A percentile compares a stretch with the other conserved stretches of the same genome.
Evolutionary conservation across 2,113 vertebrate genomes (phyloP).

Genomic region (Daubentonia madagascariensis): DNA sequence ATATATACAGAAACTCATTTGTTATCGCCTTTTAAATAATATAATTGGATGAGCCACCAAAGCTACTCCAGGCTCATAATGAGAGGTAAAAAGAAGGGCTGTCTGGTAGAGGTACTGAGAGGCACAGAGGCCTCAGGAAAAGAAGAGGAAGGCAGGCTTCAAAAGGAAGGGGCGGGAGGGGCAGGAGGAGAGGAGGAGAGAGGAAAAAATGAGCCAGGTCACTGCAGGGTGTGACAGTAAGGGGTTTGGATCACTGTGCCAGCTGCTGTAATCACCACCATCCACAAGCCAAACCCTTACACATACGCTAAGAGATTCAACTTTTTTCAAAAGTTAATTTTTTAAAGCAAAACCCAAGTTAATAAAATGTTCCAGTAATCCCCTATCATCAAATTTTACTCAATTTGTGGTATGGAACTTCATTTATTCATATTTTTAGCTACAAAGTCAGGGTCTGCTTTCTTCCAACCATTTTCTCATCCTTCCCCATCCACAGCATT

Average conservation of each 20-base stretch:
- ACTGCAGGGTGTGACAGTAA: not conserved
- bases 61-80: not conserved
- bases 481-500: not conserved
- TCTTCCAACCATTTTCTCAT: constrained; percentile 59
- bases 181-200: not conserved
- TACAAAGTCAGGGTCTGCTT: constrained; percentile 53
- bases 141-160: not conserved
- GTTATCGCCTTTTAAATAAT: not conserved
- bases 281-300: constrained; percentile 63
- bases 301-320: constrained; percentile 50
- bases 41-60: not conserved
- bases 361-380: constrained; percentile 80
- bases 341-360: constrained; percentile 70
- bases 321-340: constrained; percentile 61
- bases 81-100: not conserved
- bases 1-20: not conserved
- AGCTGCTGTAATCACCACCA: constrained; percentile 41
- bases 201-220: constrained; percentile 27
- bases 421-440: constrained; percentile 74
- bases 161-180: not conserved
- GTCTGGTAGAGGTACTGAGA: not conserved
- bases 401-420: constrained; percentile 65
- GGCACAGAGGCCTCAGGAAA: not conserved
- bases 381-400: constrained; percentile 63
- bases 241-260: constrained; percentile 34